Evolutionary conservation across 2,113 vertebrate species (phyloP).

Genomic region (Verasper variegatus): DNA sequence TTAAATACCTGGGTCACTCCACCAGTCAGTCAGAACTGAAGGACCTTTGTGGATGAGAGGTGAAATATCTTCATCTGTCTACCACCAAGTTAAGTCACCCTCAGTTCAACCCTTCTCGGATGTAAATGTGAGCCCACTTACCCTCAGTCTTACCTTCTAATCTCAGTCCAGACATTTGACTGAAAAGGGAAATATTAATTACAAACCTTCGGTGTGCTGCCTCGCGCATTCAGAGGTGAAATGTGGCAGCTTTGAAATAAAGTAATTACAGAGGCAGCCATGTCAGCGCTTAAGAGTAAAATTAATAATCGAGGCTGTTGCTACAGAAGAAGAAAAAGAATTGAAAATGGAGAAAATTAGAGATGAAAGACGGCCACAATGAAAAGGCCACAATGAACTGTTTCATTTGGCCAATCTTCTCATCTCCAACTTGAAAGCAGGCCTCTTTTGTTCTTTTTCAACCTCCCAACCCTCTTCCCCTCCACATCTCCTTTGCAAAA

Average conservation of each 20-base stretch:
- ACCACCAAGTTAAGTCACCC: background rate
- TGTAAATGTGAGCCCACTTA: background rate
- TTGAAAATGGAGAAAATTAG: constrained; percentile 18
- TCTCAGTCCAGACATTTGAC: constrained; percentile 10
- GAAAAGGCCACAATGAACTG: constrained; percentile 16
- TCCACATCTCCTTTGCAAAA: constrained; percentile 34
- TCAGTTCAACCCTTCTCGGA: background rate
- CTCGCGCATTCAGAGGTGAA: constrained; percentile 31
- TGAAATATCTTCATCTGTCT: background rate
- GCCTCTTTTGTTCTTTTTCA: constrained; percentile 41
- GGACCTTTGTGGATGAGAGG: background rate
- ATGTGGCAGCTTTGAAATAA: constrained; percentile 47
- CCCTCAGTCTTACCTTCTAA: constrained; percentile 4
- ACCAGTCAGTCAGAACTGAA: background rate
- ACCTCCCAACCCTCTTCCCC: background rate
- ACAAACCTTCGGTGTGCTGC: constrained; percentile 19
- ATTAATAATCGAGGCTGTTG: constrained; percentile 29
- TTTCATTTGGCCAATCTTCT: constrained; percentile 49
- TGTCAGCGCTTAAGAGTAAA: constrained; percentile 53
- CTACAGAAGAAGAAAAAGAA: constrained; percentile 12
- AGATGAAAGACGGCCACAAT: constrained; percentile 42
- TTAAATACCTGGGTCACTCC: background rate
- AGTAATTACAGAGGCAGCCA: constrained; percentile 41
- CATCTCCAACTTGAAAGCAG: constrained; percentile 58
- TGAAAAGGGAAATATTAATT: constrained; percentile 39